A percentile compares a stretch with the other conserved stretches of the same genome.
phyloP scores from a whole-genome alignment of 2,113 vertebrate genomes.

The Jacana jacana region DNA sequence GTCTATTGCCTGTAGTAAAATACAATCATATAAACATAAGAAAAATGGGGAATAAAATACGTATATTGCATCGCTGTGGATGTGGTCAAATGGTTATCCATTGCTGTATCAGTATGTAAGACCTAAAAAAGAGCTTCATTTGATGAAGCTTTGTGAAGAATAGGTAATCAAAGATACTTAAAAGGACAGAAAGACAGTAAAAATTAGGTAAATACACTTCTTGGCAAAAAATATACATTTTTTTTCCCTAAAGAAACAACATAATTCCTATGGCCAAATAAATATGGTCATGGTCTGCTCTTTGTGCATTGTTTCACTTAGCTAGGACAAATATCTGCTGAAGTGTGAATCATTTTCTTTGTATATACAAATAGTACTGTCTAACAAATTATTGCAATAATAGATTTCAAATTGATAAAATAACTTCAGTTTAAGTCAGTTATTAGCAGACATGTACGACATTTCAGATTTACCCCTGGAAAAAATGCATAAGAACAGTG shows the following conservation, averaged over 20 bases:
- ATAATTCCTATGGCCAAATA: not conserved
- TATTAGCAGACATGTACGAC: not conserved
- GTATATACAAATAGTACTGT: not conserved
- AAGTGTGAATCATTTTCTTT: not conserved
- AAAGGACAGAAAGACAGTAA: not conserved
- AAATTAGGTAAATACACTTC: not conserved
- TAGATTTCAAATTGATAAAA: not conserved
- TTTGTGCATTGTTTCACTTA: not conserved
- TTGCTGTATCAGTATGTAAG: not conserved
- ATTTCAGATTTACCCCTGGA: not conserved
- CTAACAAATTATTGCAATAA: not conserved
- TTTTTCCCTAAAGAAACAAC: not conserved
- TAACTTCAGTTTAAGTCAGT: not conserved
- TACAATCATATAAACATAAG: not conserved
- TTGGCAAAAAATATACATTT: not conserved
- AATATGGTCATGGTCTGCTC: not conserved
- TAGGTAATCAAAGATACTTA: not conserved
- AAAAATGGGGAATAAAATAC: not conserved
- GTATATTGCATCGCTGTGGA: accelerated
- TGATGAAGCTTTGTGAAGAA: not conserved
- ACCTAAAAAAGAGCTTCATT: not conserved
- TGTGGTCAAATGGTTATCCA: not conserved
- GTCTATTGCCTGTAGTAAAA: not conserved
- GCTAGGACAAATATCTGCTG: not conserved
- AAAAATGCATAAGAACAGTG: not conserved